These are phyloP conservation scores for Calameuta pallipes DNA, from an alignment of 2,888 invertebrate species.

Conservation along the genomic window DNA sequence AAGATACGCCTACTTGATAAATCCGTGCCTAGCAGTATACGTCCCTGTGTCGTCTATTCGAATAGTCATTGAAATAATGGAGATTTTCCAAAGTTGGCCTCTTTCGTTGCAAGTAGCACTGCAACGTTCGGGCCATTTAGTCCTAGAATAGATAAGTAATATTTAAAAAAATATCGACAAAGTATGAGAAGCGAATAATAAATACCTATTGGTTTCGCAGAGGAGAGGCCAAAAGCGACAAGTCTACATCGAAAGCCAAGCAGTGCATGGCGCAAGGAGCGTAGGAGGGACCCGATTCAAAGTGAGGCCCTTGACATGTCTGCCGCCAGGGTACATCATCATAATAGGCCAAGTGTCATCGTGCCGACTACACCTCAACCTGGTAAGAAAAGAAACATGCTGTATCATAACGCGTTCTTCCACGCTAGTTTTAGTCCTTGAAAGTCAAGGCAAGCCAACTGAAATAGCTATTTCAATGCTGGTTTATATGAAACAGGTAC, in stretches of 20 bases:
- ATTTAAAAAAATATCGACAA: background rate
- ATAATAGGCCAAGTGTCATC: slow-evolving; percentile 62
- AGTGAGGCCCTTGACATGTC: slow-evolving; percentile 65
- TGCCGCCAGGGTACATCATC: slow-evolving; percentile 55
- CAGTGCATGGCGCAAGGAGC: slow-evolving; percentile 62
- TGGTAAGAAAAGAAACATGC: slow-evolving; percentile 31
- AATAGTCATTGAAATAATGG: background rate
- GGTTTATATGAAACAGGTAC: slow-evolving; percentile 43
- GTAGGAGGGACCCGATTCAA: slow-evolving; percentile 63
- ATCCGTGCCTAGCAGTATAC: background rate
- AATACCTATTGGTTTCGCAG: slow-evolving; percentile 33
- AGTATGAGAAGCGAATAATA: background rate
- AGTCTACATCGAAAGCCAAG: slow-evolving; percentile 62
- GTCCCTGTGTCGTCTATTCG: background rate
- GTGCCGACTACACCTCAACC: slow-evolving; percentile 59
- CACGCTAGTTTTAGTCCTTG: background rate
- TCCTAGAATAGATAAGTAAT: background rate
- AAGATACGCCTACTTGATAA: background rate
- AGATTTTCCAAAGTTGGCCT: background rate
- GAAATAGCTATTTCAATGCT: background rate
- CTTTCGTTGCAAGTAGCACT: background rate
- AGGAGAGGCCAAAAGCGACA: slow-evolving; percentile 60
- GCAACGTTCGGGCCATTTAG: background rate
- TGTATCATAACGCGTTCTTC: background rate
- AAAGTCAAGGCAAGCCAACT: background rate